These are phyloP conservation scores for Macquaria ambigua DNA, from an alignment of 2,113 vertebrate genomes.

Conservation along the genomic window DNA sequence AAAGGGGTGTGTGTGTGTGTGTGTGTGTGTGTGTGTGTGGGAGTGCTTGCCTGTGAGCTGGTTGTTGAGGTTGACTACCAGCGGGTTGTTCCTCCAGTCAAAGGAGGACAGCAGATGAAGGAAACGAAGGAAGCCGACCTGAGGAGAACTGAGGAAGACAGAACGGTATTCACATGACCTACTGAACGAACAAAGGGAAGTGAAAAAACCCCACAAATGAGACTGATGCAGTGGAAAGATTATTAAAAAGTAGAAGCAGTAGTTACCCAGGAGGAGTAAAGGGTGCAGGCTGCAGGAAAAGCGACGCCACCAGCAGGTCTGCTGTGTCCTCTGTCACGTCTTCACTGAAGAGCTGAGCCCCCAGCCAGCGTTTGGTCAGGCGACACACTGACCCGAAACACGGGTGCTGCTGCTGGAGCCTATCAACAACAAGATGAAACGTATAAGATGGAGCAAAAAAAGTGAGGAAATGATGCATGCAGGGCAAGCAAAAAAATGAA, in stretches of 20 bases:
- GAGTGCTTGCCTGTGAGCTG: constrained; percentile 89
- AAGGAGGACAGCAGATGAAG: constrained; percentile 92
- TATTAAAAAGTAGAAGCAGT: background rate
- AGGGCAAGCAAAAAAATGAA: background rate
- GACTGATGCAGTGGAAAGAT: background rate
- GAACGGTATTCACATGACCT: constrained; percentile 59
- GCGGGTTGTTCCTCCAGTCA: constrained; percentile 96
- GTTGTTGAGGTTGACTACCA: constrained; percentile 92
- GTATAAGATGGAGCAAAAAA: background rate
- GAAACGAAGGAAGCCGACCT: constrained; percentile 95
- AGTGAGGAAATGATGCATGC: no score
- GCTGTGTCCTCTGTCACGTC: constrained; percentile 89
- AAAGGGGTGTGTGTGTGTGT: constrained; percentile 25
- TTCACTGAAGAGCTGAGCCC: constrained; percentile 89
- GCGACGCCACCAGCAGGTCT: constrained; percentile 91
- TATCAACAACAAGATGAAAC: constrained; percentile 53
- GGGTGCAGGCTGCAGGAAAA: constrained; percentile 92
- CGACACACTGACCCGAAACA: constrained; percentile 90
- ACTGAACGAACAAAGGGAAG: constrained; percentile 59
- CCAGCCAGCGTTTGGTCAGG: constrained; percentile 94
- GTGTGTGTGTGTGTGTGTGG: constrained; percentile 2
- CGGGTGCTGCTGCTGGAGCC: constrained; percentile 94
- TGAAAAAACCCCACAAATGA: background rate
- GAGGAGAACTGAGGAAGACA: constrained; percentile 87
- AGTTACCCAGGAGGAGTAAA: constrained; percentile 92